These are phyloP conservation scores for Odontamblyopus lacepedii DNA, from an alignment of 2,797 vertebrate species.

Conservation along the genomic window DNA sequence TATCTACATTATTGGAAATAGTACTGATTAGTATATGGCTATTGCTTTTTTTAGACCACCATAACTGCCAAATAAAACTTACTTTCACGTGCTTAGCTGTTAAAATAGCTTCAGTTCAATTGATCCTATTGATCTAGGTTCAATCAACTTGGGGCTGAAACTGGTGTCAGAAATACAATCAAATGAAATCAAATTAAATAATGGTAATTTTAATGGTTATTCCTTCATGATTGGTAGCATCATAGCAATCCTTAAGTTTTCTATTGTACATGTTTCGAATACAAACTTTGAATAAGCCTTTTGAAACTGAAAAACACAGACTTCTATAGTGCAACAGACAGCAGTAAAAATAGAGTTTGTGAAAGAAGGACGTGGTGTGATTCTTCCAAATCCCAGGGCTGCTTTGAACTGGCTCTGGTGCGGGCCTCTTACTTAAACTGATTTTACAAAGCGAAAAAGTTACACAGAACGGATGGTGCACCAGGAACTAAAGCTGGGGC, in stretches of 20 bases:
- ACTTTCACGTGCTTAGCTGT: too few relatives aligned
- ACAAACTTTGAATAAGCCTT: neutral
- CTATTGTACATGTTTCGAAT: neutral
- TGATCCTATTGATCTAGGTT: too few relatives aligned
- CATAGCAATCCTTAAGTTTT: neutral
- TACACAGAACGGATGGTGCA: constrained; percentile 8
- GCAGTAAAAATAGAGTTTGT: constrained; percentile 9
- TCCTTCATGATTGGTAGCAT: neutral
- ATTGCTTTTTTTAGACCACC: too few relatives aligned
- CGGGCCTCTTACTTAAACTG: constrained; percentile 22
- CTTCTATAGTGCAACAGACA: constrained; percentile 7
- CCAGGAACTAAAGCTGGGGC: constrained; percentile 19
- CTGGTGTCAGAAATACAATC: too few relatives aligned
- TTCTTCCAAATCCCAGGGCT: constrained; percentile 27
- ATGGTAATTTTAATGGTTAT: too few relatives aligned
- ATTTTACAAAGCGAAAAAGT: constrained; percentile 31
- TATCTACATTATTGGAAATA: too few relatives aligned
- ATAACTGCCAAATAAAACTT: too few relatives aligned
- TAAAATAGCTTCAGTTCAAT: too few relatives aligned
- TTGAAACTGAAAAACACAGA: neutral
- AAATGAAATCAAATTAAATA: too few relatives aligned
- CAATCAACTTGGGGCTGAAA: too few relatives aligned
- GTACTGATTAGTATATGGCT: too few relatives aligned
- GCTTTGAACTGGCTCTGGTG: constrained; percentile 42
- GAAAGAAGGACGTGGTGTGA: constrained; percentile 5